These are phyloP conservation scores for Chaenodraco wilsoni DNA, from an alignment of 2,797 vertebrate genomes.

Conservation along the genomic window DNA sequence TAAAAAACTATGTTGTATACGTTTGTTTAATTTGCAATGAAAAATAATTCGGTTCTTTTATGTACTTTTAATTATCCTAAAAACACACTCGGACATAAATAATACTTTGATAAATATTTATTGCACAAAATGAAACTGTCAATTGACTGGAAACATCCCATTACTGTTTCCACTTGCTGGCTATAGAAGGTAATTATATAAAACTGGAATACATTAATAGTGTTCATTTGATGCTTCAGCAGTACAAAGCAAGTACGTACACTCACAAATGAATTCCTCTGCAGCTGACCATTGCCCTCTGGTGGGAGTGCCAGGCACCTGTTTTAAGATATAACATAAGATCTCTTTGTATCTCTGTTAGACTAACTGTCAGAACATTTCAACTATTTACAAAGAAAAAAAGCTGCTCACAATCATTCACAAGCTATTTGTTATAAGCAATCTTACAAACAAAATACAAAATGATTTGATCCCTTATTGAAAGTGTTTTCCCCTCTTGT, in stretches of 20 bases:
- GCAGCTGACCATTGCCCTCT: constrained; percentile 81
- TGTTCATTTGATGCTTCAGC: constrained; percentile 53
- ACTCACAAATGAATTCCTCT: constrained; percentile 40
- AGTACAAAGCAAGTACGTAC: constrained; percentile 41
- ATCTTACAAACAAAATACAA: neutral
- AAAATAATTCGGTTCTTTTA: constrained; percentile 25
- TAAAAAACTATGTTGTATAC: constrained; percentile 3
- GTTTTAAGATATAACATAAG: constrained; percentile 39
- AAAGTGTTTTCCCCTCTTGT: constrained; percentile 16
- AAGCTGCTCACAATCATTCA: neutral
- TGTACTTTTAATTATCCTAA: neutral
- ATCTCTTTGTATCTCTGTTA: constrained; percentile 41
- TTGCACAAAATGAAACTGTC: constrained; percentile 21
- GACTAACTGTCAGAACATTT: constrained; percentile 18
- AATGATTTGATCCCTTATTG: neutral
- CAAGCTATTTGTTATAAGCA: neutral
- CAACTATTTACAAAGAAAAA: neutral
- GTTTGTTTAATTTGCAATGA: constrained; percentile 18
- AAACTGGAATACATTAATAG: constrained; percentile 43
- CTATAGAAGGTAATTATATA: constrained; percentile 49
- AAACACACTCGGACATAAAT: constrained; percentile 14
- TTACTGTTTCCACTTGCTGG: constrained; percentile 28
- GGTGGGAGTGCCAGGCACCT: constrained; percentile 66
- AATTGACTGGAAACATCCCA: constrained; percentile 18
- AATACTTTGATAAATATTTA: constrained; percentile 16